These are phyloP conservation scores for Phodopus roborovskii DNA, from an alignment of 2,113 vertebrate species.

Conservation along the genomic window DNA sequence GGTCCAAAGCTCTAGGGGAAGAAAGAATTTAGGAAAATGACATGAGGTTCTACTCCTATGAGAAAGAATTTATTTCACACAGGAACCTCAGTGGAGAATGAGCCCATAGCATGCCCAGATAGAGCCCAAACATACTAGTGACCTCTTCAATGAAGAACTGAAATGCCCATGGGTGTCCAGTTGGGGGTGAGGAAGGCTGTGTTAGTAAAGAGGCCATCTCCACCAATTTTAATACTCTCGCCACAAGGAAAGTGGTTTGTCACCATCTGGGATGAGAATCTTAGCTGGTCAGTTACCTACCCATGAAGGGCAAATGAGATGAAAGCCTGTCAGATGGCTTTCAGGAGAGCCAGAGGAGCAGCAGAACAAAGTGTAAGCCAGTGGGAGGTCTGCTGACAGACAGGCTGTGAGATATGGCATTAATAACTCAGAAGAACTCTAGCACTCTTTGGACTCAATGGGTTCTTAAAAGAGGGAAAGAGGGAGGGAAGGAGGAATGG, in stretches of 20 bases:
- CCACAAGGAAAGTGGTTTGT: background rate
- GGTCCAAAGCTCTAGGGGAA: background rate
- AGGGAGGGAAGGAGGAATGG: accelerated
- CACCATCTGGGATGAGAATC: background rate
- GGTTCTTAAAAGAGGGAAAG: background rate
- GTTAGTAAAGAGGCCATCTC: background rate
- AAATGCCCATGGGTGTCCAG: background rate
- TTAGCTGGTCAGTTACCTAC: background rate
- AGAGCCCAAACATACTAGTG: background rate
- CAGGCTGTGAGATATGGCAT: background rate
- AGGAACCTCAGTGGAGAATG: background rate
- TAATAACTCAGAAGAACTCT: background rate
- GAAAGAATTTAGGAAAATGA: background rate
- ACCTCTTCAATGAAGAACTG: background rate
- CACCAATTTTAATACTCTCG: background rate
- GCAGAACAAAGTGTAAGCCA: accelerated
- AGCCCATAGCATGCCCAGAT: background rate
- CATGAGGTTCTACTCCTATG: accelerated
- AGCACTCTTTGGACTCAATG: background rate
- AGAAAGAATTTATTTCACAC: background rate
- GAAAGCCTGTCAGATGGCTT: background rate
- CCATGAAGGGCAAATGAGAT: background rate
- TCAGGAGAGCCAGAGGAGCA: background rate
- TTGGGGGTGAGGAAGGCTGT: too few relatives aligned
- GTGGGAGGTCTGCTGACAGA: background rate